Evolutionary conservation across 1,140 invertebrate species (phyloP), one percentile per base, ranked within the genome.

Genomic region (Hydropsyche tenuis): DNA sequence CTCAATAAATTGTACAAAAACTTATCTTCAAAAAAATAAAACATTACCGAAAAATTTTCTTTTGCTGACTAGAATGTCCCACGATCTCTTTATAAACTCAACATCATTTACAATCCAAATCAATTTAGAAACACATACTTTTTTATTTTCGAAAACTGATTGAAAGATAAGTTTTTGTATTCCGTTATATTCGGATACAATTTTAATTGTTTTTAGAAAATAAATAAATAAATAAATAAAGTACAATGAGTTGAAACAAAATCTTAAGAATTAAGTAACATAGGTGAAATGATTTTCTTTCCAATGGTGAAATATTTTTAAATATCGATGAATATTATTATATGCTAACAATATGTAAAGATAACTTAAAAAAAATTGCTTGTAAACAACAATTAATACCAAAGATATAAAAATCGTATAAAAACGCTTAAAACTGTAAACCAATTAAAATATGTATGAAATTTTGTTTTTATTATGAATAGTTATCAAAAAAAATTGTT

Each of bases 211-310:
- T 37, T 37, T 37, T 37, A 4, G 30, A 37, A 53, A 53, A 53
- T 53, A 53, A 53, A 53, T 53, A 53, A 53, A 53, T 53, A 53
- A 53, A 53, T 53, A 53, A 53, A 53, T 53, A 53, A 6, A 14
- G 46, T 48, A 6, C 18, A 53, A 18, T 20, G n/a, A 53, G 18
- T 53, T 53, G 20, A 7, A 53, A 53, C 12, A 53, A 53, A 4
- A 37, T 37, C 48, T 5, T 53, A 53, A 16, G 6, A 53, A 53
- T 18, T 53, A 53, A 53, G 20, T 53, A 53, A 53, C 9, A 37
- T 37, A 37, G 9, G 9, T 37, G 30, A 37, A 37, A 37, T 37
- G 30, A 37, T 4, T n/a, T n/a, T n/a, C 30, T 37, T 37, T 37
- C 3, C 3, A 37, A 37, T 4, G 3, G 9, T 4, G 3, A 4